These are phyloP conservation scores for Anomalospiza imberbis DNA, from an alignment of 2,797 vertebrate genomes.

Conservation along the genomic window DNA sequence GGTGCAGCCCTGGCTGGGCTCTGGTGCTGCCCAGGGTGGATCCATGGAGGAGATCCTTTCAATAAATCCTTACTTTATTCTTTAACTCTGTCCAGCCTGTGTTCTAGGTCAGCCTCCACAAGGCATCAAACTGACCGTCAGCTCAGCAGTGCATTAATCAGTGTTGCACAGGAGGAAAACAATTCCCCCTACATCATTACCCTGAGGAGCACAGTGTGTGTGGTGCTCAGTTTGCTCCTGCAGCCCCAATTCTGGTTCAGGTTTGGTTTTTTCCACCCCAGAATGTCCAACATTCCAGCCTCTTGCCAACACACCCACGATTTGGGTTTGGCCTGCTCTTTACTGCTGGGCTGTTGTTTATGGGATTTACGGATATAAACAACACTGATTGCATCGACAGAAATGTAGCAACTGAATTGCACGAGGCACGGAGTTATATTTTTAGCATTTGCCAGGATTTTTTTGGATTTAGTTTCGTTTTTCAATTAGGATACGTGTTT, in stretches of 20 bases:
- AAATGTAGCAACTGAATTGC: not conserved
- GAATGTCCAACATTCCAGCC: not conserved
- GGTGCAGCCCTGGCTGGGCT: too few relatives aligned
- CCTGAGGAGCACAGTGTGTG: rapidly evolving
- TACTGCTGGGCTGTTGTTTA: not conserved
- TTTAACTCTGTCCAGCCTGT: not conserved
- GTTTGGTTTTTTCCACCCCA: not conserved
- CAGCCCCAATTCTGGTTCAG: not conserved
- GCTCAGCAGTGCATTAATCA: not conserved
- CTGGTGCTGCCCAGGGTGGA: too few relatives aligned
- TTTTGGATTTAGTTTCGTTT: not conserved
- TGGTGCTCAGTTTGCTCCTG: not conserved
- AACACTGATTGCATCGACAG: not conserved
- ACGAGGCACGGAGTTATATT: not conserved
- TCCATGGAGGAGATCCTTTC: too few relatives aligned
- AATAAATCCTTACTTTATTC: too few relatives aligned
- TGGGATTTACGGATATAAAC: slow-evolving; percentile 28
- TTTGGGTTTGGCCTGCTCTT: not conserved
- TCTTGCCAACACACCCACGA: not conserved
- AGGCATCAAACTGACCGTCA: not conserved
- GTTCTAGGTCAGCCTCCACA: rapidly evolving
- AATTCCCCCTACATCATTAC: not conserved
- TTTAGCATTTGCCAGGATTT: not conserved
- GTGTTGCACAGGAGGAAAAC: not conserved
- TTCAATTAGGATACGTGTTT: not conserved